Conservation (phyloP, 1,140 invertebrate genomes). For the Pectinophora gossypiella region DNA sequence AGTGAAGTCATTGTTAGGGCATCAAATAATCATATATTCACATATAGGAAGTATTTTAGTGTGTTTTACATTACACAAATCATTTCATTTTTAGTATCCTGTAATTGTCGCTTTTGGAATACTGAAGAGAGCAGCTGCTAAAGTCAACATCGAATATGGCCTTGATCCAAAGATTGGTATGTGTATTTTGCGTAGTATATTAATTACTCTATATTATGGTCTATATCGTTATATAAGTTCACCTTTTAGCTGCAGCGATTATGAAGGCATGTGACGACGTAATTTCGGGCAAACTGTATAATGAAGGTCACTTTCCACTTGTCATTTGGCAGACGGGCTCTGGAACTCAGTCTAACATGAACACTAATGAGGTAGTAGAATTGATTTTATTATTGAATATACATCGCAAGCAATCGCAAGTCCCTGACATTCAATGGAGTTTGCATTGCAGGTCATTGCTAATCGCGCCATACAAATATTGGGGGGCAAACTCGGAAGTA, state of each 20-base stretch:
- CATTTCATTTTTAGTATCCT: conserved; percentile 79
- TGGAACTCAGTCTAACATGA: conserved; percentile 99
- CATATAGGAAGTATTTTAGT: no score
- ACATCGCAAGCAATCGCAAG: no score
- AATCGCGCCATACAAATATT: conserved; percentile 97
- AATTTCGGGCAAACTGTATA: conserved; percentile 92
- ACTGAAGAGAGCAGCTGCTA: conserved; percentile 97
- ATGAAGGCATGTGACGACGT: conserved; percentile 96
- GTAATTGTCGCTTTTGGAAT: conserved; percentile 97
- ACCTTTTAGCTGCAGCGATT: conserved; percentile 85
- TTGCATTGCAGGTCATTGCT: conserved; percentile 81
- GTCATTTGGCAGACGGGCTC: conserved; percentile 98
- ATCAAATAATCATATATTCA: no score
- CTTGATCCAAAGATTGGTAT: conserved; percentile 88
- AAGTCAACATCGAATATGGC: conserved; percentile 95
- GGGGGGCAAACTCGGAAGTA: conserved; percentile 94
- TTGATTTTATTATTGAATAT: no score
- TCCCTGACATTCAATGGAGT: no score
- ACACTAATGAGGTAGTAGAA: conserved; percentile 97
- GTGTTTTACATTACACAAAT: no score
- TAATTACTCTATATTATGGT: no score
- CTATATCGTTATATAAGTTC: no score
- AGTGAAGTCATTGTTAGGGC: no score
- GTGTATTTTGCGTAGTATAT: background rate
- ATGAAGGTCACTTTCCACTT: conserved; percentile 93